Conservation (phyloP, 30 jellyfish, hydroid and myxozoan species). For the Chrysaora quinquecirrha region DNA sequence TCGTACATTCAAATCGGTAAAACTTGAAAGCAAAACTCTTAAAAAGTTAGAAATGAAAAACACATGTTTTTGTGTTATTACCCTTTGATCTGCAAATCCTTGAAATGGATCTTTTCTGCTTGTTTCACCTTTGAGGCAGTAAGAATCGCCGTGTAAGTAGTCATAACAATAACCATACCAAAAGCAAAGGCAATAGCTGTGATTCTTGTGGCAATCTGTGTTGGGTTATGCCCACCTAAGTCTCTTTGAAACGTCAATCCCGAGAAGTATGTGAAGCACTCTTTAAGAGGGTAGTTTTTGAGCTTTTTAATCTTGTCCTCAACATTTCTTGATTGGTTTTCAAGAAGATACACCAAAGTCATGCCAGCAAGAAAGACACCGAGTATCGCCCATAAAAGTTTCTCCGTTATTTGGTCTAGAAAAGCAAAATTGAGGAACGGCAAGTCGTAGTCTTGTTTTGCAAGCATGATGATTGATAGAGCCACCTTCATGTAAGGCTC, state of each 20-base stretch:
- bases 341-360: conserved; percentile 16
- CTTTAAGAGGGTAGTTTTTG: conserved; percentile 23
- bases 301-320: background rate
- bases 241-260: conserved; percentile 81
- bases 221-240: conserved; percentile 80
- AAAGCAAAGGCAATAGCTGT: conserved; percentile 67
- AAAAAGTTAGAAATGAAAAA: background rate
- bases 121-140: conserved; percentile 67
- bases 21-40: background rate
- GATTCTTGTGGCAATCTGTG: conserved; percentile 55
- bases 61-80: background rate
- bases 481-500: conserved; percentile 39
- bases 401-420: conserved; percentile 19
- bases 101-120: background rate
- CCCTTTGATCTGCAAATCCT: conserved; percentile 69
- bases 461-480: conserved; percentile 22
- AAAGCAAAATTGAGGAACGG: conserved; percentile 48
- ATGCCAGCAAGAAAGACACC: conserved; percentile 4
- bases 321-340: background rate
- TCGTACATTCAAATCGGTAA: too few relatives aligned
- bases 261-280: conserved; percentile 58
- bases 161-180: conserved; percentile 71
- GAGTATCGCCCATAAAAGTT: conserved; percentile 14
- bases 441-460: conserved; percentile 2
- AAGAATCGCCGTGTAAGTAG: conserved; percentile 82